phyloP scores from a whole-genome alignment of 2,113 vertebrate genomes.

The Amphiprion ocellaris region DNA sequence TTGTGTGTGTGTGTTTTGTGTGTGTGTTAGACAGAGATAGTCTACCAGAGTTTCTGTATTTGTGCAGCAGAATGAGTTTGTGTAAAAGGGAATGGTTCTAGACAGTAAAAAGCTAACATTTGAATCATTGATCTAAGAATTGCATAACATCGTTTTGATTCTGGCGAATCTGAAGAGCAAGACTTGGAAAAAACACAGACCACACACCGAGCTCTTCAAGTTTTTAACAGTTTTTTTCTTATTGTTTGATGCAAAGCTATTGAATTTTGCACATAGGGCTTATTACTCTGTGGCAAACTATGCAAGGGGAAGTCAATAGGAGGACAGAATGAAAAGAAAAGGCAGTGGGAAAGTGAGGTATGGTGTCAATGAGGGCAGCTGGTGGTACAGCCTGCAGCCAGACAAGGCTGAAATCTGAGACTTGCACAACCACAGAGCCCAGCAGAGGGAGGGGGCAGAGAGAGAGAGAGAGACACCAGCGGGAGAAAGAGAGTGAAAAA shows the following conservation, averaged over 20 bases:
- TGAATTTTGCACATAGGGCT: not conserved
- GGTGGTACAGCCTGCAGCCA: constrained; percentile 70
- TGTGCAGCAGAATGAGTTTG: not conserved
- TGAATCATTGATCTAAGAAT: too few species aligned
- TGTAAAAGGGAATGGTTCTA: not conserved
- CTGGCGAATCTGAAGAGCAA: too few species aligned
- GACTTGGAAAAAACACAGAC: not conserved
- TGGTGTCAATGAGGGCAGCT: constrained; percentile 74
- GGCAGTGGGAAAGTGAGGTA: constrained; percentile 50
- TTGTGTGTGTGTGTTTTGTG: not conserved
- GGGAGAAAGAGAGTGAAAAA: constrained; percentile 5
- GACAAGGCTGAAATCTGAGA: constrained; percentile 80
- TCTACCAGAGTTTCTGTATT: not conserved
- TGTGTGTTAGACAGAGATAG: constrained; percentile 6
- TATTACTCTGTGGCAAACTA: not conserved
- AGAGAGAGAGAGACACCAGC: constrained; percentile 34
- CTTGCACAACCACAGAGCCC: constrained; percentile 51
- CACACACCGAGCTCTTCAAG: not conserved
- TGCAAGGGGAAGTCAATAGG: not conserved
- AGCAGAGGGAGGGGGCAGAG: constrained; percentile 36
- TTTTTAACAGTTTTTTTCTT: not conserved
- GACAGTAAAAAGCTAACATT: not conserved
- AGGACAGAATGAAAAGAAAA: constrained; percentile 16
- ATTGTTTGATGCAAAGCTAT: not conserved
- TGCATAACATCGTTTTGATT: not conserved